Evolutionary conservation across 2,797 vertebrate species (phyloP).

Genomic region (Capromys pilorides): DNA sequence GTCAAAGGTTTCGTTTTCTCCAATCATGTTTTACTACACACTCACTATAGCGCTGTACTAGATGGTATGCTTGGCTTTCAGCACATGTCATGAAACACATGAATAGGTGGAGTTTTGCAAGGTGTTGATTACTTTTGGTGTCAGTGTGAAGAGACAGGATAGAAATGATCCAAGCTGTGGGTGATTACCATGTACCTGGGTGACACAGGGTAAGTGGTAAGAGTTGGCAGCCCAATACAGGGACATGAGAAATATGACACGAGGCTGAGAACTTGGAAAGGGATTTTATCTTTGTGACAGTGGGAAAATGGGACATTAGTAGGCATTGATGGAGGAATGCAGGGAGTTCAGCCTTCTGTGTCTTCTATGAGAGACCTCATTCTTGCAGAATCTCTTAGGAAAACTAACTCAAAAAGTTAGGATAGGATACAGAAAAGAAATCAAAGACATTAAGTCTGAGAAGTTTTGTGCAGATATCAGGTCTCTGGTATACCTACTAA

Average conservation of each 20-base stretch:
- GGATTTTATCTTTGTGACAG: conserved; percentile 12
- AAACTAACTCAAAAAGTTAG: conserved; percentile 37
- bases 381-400: conserved; percentile 24
- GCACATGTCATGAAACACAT: background rate
- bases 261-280: conserved; percentile 42
- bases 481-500: background rate
- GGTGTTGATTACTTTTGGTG: background rate
- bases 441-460: background rate
- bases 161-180: background rate
- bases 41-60: background rate
- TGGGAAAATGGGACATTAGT: background rate
- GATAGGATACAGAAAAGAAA: background rate
- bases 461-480: background rate
- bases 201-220: background rate
- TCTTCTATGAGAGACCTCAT: background rate
- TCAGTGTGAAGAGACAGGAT: background rate
- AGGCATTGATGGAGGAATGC: background rate
- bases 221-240: background rate
- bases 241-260: background rate
- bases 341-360: background rate
- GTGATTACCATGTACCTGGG: background rate
- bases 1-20: background rate
- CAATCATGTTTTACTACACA: background rate
- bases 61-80: background rate
- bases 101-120: conserved; percentile 18